Conservation (phyloP, 2,797 vertebrate species). For the Gambelia wislizenii region DNA sequence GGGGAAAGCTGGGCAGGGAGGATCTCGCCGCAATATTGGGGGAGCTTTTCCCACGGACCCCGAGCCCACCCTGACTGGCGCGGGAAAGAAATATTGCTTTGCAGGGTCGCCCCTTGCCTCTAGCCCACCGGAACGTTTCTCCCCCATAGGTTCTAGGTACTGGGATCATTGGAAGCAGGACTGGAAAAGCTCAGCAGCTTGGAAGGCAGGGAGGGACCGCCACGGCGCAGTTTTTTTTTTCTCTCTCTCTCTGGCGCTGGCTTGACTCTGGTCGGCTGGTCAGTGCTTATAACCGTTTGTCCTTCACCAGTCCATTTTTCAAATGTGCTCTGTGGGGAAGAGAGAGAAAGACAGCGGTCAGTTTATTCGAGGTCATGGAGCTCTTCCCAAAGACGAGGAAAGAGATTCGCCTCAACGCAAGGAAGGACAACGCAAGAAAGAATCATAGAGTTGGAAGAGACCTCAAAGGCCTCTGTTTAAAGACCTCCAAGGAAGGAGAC, state of each 20-base stretch:
- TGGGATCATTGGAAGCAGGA: background rate
- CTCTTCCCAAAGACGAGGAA: no score
- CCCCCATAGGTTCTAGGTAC: background rate
- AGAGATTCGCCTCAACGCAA: background rate
- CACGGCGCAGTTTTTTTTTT: no score
- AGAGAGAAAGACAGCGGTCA: background rate
- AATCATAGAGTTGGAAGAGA: no score
- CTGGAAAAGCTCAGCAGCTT: no score
- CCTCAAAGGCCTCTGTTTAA: no score
- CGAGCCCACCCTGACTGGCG: background rate
- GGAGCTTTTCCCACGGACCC: background rate
- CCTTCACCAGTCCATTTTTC: slow-evolving; percentile 89
- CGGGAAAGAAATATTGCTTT: background rate
- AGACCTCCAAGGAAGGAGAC: no score
- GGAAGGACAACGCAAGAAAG: no score
- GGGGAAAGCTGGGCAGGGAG: background rate
- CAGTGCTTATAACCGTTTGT: slow-evolving; percentile 85
- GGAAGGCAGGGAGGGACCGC: background rate
- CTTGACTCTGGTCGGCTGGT: background rate
- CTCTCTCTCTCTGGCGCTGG: slow-evolving; percentile 4
- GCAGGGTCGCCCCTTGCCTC: background rate
- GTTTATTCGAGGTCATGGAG: no score
- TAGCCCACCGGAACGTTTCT: background rate
- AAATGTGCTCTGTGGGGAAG: slow-evolving; percentile 77
- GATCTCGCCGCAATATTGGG: no score